phyloP scores from a whole-genome alignment of 2,888 invertebrate species.

The Muscina levida region DNA sequence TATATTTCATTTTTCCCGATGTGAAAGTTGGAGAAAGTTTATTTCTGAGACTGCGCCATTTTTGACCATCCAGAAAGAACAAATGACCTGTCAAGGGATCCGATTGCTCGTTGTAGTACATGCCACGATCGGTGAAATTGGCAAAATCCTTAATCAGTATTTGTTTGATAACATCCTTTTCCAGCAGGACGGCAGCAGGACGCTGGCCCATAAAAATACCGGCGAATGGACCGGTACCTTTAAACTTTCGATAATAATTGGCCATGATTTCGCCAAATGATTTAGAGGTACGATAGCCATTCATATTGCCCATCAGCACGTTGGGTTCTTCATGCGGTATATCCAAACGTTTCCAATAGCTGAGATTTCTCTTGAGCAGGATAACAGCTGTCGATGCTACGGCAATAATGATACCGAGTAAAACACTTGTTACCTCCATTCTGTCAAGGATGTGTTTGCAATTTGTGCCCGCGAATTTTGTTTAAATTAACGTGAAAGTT shows the following conservation, averaged over 20 bases:
- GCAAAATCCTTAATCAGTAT: conserved; percentile 69
- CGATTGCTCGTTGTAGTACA: conserved; percentile 70
- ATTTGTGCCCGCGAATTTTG: not conserved
- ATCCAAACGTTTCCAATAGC: conserved; percentile 60
- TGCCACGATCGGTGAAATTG: conserved; percentile 74
- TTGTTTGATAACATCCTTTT: conserved; percentile 68
- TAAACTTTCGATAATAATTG: conserved; percentile 68
- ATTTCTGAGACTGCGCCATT: conserved; percentile 78
- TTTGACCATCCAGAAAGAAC: conserved; percentile 72
- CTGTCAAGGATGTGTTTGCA: not conserved
- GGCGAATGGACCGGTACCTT: conserved; percentile 68
- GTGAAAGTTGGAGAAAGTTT: conserved; percentile 80
- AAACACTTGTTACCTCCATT: conserved; percentile 29
- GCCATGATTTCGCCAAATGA: conserved; percentile 47
- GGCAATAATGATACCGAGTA: conserved; percentile 44
- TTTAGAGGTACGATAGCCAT: conserved; percentile 43
- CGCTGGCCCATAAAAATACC: conserved; percentile 70
- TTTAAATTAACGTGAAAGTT: not conserved
- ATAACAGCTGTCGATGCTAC: conserved; percentile 6
- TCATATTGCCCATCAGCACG: conserved; percentile 55
- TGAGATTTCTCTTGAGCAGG: conserved; percentile 46
- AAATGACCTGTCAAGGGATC: conserved; percentile 75
- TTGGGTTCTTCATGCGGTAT: conserved; percentile 63
- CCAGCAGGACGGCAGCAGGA: conserved; percentile 67
- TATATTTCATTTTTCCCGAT: conserved; percentile 80